Percentiles rank a stretch among this genome's conserved stretches.
These are phyloP conservation scores for Augiades crinisus DNA, from an alignment of 2,888 invertebrate species.

Conservation along the genomic window DNA sequence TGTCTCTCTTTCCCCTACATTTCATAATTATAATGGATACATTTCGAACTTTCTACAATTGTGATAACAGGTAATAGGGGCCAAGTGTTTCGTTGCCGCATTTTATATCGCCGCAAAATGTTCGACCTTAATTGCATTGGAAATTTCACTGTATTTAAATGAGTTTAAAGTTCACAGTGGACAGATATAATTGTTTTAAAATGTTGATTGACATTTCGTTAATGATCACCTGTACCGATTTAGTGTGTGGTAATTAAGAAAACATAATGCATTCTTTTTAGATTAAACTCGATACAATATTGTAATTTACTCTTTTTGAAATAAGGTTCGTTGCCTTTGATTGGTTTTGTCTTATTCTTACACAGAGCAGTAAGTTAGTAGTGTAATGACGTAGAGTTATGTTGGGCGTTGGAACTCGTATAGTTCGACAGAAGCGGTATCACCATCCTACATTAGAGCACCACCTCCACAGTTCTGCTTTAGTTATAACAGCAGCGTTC, in stretches of 20 bases:
- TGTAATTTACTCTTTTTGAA: too few relatives aligned
- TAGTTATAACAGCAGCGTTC: too few relatives aligned
- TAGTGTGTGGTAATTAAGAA: neutral
- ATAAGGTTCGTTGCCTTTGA: too few relatives aligned
- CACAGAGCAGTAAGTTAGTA: too few relatives aligned
- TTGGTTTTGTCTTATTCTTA: too few relatives aligned
- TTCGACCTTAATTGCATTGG: conserved; percentile 11
- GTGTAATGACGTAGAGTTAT: too few relatives aligned
- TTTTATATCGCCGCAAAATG: neutral
- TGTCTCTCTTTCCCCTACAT: too few relatives aligned
- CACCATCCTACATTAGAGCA: too few relatives aligned
- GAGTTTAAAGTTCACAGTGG: conserved; percentile 13
- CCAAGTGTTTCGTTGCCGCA: neutral
- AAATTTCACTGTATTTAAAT: conserved; percentile 10
- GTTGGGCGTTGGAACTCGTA: too few relatives aligned
- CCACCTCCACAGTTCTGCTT: too few relatives aligned
- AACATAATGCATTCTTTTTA: too few relatives aligned
- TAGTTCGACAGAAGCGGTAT: too few relatives aligned
- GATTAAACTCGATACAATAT: neutral
- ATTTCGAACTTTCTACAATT: neutral
- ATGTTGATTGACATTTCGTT: conserved; percentile 9
- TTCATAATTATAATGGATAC: neutral
- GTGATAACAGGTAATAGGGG: neutral
- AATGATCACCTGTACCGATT: neutral
- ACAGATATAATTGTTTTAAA: conserved; percentile 18